phyloP scores from a whole-genome alignment of 2,113 vertebrate genomes.

The Boleophthalmus pectinirostris region DNA sequence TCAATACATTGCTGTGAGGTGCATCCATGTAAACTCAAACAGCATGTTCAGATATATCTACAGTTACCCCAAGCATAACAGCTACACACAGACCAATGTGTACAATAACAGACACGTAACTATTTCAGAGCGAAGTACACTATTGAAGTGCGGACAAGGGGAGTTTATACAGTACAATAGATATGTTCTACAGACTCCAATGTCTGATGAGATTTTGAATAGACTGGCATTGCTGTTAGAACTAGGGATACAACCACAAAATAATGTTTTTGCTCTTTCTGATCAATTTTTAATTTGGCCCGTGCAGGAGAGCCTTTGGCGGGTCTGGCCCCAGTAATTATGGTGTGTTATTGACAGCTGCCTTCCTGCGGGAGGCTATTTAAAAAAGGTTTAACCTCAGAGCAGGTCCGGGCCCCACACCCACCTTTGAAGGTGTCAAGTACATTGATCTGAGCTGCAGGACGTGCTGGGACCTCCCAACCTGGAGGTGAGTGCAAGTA shows the following conservation, averaged over 20 bases:
- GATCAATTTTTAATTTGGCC: constrained; percentile 85
- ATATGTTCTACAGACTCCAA: constrained; percentile 56
- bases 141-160: constrained; percentile 54
- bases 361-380: constrained; percentile 86
- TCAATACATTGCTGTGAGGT: constrained; percentile 71
- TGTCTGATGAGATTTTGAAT: constrained; percentile 70
- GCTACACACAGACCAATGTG: constrained; percentile 58
- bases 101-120: constrained; percentile 16
- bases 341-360: constrained; percentile 88
- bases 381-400: constrained; percentile 90
- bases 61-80: constrained; percentile 67
- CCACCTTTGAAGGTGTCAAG: constrained; percentile 88
- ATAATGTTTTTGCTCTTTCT: constrained; percentile 80
- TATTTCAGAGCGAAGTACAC: constrained; percentile 47
- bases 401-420: constrained; percentile 83
- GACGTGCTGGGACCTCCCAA: constrained; percentile 82
- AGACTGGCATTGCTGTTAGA: constrained; percentile 65
- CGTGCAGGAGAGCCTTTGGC: constrained; percentile 72
- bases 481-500: constrained; percentile 77
- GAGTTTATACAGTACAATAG: constrained; percentile 22
- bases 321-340: constrained; percentile 87
- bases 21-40: constrained; percentile 5
- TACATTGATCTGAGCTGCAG: constrained; percentile 88
- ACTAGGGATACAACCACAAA: constrained; percentile 75
- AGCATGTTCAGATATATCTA: constrained; percentile 57